Evolutionary conservation across 2,888 invertebrate species (phyloP).

Genomic region (Ptychoptera contaminata): DNA sequence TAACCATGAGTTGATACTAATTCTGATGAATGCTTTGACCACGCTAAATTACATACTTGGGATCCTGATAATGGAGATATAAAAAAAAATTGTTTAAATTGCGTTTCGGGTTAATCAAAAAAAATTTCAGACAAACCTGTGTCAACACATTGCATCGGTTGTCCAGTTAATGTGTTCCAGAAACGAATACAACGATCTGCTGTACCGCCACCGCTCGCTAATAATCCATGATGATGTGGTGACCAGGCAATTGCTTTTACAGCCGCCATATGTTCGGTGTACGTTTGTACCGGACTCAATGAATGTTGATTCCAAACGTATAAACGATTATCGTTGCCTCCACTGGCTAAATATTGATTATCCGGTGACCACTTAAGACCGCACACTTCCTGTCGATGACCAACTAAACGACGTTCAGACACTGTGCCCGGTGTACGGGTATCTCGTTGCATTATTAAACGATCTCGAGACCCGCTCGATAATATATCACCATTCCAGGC

Average conservation of each 20-base stretch:
- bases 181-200: conserved; percentile 93
- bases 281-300: conserved; percentile 80
- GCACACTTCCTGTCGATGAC: conserved; percentile 93
- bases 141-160: conserved; percentile 96
- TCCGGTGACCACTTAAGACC: conserved; percentile 98
- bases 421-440: conserved; percentile 69
- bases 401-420: conserved; percentile 66
- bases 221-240: conserved; percentile 91
- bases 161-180: conserved; percentile 97
- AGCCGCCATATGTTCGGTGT: conserved; percentile 88
- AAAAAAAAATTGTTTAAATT: too few species aligned
- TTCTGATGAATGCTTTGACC: conserved; percentile 98
- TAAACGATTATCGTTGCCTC: conserved; percentile 72
- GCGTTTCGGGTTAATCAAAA: too few species aligned
- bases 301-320: conserved; percentile 63
- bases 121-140: conserved; percentile 38
- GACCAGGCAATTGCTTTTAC: conserved; percentile 99
- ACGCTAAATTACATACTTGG: conserved; percentile 95
- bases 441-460: conserved; percentile 86
- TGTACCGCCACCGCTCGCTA: conserved; percentile 98
- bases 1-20: conserved; percentile 96
- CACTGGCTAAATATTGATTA: conserved; percentile 91
- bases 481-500: conserved; percentile 97
- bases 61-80: too few species aligned
- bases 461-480: conserved; percentile 88